These are phyloP conservation scores for Sapajus apella DNA, from an alignment of 2,113 vertebrate species.

Conservation along the genomic window DNA sequence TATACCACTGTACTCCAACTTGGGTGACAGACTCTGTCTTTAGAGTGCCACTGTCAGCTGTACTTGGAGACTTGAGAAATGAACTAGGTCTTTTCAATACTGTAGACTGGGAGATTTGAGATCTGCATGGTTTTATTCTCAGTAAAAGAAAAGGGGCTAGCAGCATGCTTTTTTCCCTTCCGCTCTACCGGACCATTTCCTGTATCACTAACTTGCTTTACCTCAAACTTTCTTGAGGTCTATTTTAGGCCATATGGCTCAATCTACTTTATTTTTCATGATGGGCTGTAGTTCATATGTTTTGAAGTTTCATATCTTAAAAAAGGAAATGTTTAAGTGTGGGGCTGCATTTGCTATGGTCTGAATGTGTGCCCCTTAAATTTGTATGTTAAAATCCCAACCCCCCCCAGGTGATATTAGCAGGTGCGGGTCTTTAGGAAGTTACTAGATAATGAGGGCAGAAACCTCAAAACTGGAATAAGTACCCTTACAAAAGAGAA, in stretches of 20 bases:
- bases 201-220: not conserved
- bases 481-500: not conserved
- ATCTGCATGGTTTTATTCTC: not conserved
- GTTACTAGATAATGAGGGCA: not conserved
- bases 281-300: not conserved
- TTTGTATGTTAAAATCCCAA: not conserved
- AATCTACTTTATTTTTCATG: not conserved
- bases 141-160: not conserved
- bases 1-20: too few relatives aligned
- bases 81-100: not conserved
- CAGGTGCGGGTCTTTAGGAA: not conserved
- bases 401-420: not conserved
- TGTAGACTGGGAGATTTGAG: not conserved
- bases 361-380: not conserved
- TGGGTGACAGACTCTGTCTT: too few relatives aligned
- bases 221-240: not conserved
- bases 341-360: not conserved
- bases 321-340: not conserved
- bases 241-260: not conserved
- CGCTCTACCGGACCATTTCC: not conserved
- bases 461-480: not conserved
- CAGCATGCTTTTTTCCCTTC: too few relatives aligned
- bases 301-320: not conserved
- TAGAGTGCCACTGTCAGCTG: not conserved
- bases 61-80: not conserved